Conservation (phyloP, 2,113 vertebrate species). For the Tachysurus vachellii region DNA sequence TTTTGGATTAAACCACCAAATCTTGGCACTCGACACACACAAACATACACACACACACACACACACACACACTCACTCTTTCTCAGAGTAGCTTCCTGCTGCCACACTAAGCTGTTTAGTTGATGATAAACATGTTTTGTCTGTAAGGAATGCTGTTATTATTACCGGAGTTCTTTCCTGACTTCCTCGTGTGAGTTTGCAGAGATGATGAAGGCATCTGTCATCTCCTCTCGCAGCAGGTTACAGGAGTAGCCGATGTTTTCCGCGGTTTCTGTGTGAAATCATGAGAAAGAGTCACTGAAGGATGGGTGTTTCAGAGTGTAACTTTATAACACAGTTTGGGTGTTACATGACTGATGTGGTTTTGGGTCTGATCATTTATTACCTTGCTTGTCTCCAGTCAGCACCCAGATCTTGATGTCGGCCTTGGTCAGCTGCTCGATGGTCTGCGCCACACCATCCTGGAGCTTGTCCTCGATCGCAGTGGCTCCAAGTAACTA, state of each 20-base stretch:
- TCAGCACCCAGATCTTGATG: slow-evolving; percentile 95
- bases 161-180: slow-evolving; percentile 80
- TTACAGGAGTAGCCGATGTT: slow-evolving; percentile 94
- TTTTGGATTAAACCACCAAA: no score
- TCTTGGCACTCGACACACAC: no score
- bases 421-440: slow-evolving; percentile 83
- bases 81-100: not conserved
- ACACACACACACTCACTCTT: no score
- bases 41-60: no score
- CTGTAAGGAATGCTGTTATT: not conserved
- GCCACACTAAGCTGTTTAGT: not conserved
- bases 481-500: slow-evolving; percentile 90
- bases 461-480: slow-evolving; percentile 94
- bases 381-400: slow-evolving; percentile 96
- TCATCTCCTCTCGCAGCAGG: slow-evolving; percentile 88
- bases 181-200: slow-evolving; percentile 75
- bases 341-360: not conserved
- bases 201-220: slow-evolving; percentile 80
- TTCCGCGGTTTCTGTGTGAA: slow-evolving; percentile 85
- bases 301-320: not conserved
- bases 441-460: slow-evolving; percentile 89
- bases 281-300: not conserved
- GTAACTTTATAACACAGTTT: not conserved
- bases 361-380: not conserved
- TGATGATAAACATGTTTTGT: not conserved